A percentile compares a stretch with the other conserved stretches of the same genome.
Conservation (phyloP, 2,113 vertebrate genomes). For the Tupaia tana region DNA sequence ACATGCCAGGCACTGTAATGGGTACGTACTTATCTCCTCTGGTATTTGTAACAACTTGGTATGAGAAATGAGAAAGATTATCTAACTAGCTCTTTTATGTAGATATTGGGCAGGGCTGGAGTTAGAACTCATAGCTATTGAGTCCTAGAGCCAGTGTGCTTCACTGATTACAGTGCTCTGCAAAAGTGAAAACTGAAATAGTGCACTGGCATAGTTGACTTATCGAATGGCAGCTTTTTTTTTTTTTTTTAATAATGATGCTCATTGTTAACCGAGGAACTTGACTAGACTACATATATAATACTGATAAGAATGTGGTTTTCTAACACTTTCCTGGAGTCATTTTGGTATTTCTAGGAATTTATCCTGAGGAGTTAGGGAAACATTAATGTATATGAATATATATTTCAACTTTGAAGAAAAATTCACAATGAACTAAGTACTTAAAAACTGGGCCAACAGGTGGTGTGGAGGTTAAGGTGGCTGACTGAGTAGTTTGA, state of each 20-base stretch:
- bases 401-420: constrained; percentile 52
- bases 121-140: not conserved
- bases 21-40: constrained; percentile 20
- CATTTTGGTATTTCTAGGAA: constrained; percentile 36
- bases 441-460: not conserved
- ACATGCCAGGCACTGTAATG: not conserved
- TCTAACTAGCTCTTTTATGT: not conserved
- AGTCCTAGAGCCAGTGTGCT: not conserved
- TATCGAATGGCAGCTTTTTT: not conserved
- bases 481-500: no score
- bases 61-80: not conserved
- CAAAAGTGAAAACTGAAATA: constrained; percentile 26
- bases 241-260: not conserved
- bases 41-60: constrained; percentile 8
- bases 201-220: not conserved
- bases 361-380: constrained; percentile 35
- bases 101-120: not conserved
- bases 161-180: not conserved
- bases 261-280: not conserved
- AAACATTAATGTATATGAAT: constrained; percentile 52
- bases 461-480: no score
- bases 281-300: not conserved
- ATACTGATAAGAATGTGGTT: not conserved
- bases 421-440: constrained; percentile 46
- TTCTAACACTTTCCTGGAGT: not conserved